Conservation (phyloP, 2,797 vertebrate species). For the Syndactyla subalaris region DNA sequence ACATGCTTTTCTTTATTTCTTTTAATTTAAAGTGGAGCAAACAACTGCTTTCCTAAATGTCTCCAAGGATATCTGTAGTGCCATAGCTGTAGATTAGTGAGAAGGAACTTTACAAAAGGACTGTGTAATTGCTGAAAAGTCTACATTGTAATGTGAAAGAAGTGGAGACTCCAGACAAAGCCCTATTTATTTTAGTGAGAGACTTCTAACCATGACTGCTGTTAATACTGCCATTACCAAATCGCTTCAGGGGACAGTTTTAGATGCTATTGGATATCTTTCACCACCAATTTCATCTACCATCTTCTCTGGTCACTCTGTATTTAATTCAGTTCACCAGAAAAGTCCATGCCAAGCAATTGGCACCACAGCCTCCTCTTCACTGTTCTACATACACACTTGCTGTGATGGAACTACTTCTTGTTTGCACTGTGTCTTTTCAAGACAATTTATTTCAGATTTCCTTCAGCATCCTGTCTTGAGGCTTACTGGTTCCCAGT, state of each 20-base stretch:
- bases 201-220: background rate
- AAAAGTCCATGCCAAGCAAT: background rate
- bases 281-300: background rate
- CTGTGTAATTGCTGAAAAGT: conserved; percentile 30
- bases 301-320: background rate
- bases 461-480: background rate
- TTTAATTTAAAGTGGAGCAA: background rate
- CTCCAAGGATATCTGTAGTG: conserved; percentile 33
- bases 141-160: background rate
- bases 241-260: background rate
- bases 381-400: background rate
- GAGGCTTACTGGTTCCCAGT: background rate
- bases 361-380: background rate
- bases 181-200: background rate
- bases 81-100: background rate
- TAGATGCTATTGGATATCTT: background rate
- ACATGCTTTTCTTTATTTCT: background rate
- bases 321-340: background rate
- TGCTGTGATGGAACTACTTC: background rate
- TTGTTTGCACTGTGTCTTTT: background rate
- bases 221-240: background rate
- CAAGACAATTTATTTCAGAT: background rate
- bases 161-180: background rate
- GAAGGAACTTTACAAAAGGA: conserved; percentile 12
- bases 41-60: background rate